These are phyloP conservation scores for Phrynosoma platyrhinos DNA, from an alignment of 2,113 vertebrate species.

Conservation along the genomic window DNA sequence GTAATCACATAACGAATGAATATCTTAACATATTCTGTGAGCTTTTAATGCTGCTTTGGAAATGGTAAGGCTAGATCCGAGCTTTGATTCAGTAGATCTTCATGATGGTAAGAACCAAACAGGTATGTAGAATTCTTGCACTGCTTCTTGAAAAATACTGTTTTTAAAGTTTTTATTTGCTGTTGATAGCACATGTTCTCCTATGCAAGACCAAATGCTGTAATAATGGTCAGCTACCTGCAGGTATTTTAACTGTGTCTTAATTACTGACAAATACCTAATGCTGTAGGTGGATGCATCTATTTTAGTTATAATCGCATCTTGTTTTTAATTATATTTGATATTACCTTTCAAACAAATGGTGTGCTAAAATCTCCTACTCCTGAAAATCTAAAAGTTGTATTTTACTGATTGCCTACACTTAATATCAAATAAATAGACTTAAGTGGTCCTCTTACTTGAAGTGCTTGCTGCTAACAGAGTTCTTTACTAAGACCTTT, in stretches of 20 bases:
- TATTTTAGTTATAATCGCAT: neutral
- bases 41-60: neutral
- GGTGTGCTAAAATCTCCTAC: neutral
- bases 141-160: neutral
- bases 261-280: slow-evolving; percentile 18
- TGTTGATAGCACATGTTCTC: neutral
- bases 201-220: neutral
- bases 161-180: neutral
- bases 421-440: slow-evolving; percentile 6
- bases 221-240: slow-evolving; percentile 3
- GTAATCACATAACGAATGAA: too few species aligned
- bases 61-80: neutral
- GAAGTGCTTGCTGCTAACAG: neutral
- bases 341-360: slow-evolving; percentile 9
- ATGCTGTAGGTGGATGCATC: slow-evolving; percentile 11
- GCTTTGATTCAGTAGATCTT: slow-evolving; percentile 3
- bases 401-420: neutral
- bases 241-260: neutral
- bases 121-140: neutral
- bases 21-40: neutral
- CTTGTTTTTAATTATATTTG: slow-evolving; percentile 1
- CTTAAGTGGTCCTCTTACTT: neutral
- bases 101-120: neutral
- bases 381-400: neutral
- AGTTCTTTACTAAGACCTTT: neutral